Base-by-base conservation (phyloP, 2,113 vertebrate species). In the Cavia aperea region DNA sequence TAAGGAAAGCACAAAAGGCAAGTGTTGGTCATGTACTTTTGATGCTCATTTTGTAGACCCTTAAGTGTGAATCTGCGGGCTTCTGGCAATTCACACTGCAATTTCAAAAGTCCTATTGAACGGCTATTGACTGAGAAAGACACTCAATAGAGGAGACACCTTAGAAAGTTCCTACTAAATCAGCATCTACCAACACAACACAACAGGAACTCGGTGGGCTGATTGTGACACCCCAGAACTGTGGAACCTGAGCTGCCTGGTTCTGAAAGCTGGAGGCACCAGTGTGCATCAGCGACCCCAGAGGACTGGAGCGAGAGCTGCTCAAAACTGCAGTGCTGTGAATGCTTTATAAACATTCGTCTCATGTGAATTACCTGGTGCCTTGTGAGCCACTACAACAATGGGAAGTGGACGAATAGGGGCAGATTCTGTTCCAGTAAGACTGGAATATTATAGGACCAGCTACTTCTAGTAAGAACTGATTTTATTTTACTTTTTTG, bases 261-360 rank as follows among this genome's bases (percentile, higher is more conserved):
- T 39, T 43, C 15, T 26, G 18, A 81, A 56, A 63, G 29, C 51
- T 87, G 24, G 6, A 58, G 51, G 7, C 9, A 11, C 4, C 75
- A 56, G 6, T 29, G 13, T 33, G 24, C 7, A 1, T 4, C 24
- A 56, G 15, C 8, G 7, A 33, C 1, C 24, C 15, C 13, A 4
- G 33, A 56, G 13, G 4, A 2, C 13, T 18, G 8, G 10, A 49
- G 9, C 7, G 7, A 39, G 46, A 18, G 3, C n/a, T 68, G 12
- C 29, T 66, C 15, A 75, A 70, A 75, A 33, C 10, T 8, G 14
- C 11, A 65, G 26, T 39, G 46, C 15, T 12, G 6, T 23, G 5
- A 18, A 18, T 70, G 36, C 33, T 68, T 6, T n/a, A 46, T 33
- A 14, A 66, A 33, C 0, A 29, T 23, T 31, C 46, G 3, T 24